A percentile compares a stretch with the other conserved stretches of the same genome.
Conservation (phyloP, 2,888 invertebrate genomes). For the Drosophila formosana region DNA sequence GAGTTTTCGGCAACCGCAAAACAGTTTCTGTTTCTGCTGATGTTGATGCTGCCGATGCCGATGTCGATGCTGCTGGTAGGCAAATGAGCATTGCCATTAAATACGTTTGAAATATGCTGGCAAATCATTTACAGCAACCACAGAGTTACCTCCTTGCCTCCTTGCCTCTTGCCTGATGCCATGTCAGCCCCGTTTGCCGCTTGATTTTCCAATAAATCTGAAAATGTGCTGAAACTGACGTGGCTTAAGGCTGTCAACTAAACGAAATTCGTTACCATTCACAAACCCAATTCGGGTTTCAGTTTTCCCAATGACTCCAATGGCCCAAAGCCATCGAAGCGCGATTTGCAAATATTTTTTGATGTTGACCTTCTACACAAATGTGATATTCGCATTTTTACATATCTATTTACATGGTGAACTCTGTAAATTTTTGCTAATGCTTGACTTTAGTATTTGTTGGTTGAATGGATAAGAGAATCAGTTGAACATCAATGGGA, state of each 20-base stretch:
- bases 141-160: slow-evolving; percentile 12
- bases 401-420: not conserved
- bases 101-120: slow-evolving; percentile 73
- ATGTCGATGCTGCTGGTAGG: slow-evolving; percentile 54
- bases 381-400: not conserved
- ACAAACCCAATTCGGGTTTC: slow-evolving; percentile 15
- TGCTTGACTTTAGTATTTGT: not conserved
- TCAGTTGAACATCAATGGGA: not conserved
- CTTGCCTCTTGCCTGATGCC: not conserved
- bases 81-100: slow-evolving; percentile 73
- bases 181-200: slow-evolving; percentile 10
- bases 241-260: slow-evolving; percentile 44
- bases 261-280: slow-evolving; percentile 32
- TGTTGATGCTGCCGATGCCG: not conserved
- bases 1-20: slow-evolving; percentile 37
- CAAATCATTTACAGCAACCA: slow-evolving; percentile 65
- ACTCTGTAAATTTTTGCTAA: not conserved
- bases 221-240: slow-evolving; percentile 44
- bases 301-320: not conserved
- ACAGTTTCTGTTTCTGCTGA: slow-evolving; percentile 37
- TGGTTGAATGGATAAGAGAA: not conserved
- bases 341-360: slow-evolving; percentile 20
- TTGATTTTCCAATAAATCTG: slow-evolving; percentile 60
- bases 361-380: slow-evolving; percentile 18
- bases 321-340: not conserved